Conservation (phyloP, 1,140 invertebrate species). For the Leptinotarsa undecemlineata region DNA sequence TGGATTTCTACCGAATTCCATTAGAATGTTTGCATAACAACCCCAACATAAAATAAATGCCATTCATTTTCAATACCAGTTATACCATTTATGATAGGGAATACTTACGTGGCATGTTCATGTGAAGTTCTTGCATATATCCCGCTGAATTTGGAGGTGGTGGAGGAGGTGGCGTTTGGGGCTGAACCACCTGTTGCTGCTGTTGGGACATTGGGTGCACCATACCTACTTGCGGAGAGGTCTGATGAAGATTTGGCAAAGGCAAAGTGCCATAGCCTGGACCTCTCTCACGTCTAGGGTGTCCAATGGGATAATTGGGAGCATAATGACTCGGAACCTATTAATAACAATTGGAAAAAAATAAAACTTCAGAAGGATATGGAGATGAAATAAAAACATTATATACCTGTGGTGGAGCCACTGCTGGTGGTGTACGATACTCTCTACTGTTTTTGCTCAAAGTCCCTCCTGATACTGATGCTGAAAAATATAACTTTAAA, state of each 20-base stretch:
- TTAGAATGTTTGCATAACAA: background rate
- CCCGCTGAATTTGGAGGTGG: slow-evolving; percentile 50
- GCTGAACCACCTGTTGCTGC: slow-evolving; percentile 68
- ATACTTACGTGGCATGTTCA: slow-evolving; percentile 80
- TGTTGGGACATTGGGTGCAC: slow-evolving; percentile 71
- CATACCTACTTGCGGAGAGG: slow-evolving; percentile 69
- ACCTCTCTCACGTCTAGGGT: slow-evolving; percentile 68
- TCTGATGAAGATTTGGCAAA: slow-evolving; percentile 60
- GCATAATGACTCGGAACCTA: slow-evolving; percentile 89
- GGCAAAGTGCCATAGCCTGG: slow-evolving; percentile 83
- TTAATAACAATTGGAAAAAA: background rate
- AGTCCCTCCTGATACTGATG: slow-evolving; percentile 50
- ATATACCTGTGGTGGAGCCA: slow-evolving; percentile 81
- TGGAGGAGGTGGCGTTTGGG: slow-evolving; percentile 62
- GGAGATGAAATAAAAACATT: background rate
- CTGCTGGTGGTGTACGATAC: slow-evolving; percentile 90
- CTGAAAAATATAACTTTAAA: slow-evolving; percentile 32
- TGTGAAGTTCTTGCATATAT: slow-evolving; percentile 64
- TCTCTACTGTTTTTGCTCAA: slow-evolving; percentile 63
- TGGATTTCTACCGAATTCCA: background rate
- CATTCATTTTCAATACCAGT: no score
- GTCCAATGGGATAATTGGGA: slow-evolving; percentile 87
- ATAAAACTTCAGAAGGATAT: background rate
- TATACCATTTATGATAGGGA: background rate
- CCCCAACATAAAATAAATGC: no score